Evolutionary conservation across 2,888 invertebrate species (phyloP).

Genomic region (Perithous albicinctus): DNA sequence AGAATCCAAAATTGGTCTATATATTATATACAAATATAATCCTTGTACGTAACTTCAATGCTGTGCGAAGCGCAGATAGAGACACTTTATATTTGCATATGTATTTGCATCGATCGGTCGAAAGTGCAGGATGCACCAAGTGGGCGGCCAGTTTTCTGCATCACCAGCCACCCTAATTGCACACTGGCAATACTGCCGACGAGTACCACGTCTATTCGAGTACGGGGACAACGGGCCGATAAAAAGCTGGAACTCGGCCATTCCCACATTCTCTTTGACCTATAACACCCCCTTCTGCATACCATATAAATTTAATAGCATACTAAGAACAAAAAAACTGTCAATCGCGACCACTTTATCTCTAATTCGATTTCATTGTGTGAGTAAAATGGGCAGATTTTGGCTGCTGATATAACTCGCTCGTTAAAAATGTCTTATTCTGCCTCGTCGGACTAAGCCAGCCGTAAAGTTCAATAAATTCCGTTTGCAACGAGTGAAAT

Average conservation of each 20-base stretch:
- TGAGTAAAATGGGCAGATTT: slow-evolving; percentile 20
- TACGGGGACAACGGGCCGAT: slow-evolving; percentile 43
- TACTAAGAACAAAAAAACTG: slow-evolving; percentile 1
- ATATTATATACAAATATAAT: not conserved
- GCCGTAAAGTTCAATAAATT: not conserved
- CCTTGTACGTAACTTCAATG: slow-evolving; percentile 14
- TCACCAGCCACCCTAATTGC: slow-evolving; percentile 57
- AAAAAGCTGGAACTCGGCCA: slow-evolving; percentile 64
- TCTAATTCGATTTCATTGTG: slow-evolving; percentile 49
- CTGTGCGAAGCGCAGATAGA: not conserved
- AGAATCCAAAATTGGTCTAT: not conserved
- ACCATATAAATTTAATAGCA: slow-evolving; percentile 1
- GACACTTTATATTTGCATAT: slow-evolving; percentile 40
- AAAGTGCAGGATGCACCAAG: slow-evolving; percentile 54
- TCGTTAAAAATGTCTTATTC: not conserved
- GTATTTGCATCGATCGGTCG: slow-evolving; percentile 61
- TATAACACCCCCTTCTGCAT: slow-evolving; percentile 25
- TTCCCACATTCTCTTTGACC: slow-evolving; percentile 46
- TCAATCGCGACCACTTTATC: slow-evolving; percentile 43
- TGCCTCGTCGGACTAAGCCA: not conserved
- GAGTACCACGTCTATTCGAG: slow-evolving; percentile 52
- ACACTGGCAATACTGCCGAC: slow-evolving; percentile 24
- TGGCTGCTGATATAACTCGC: not conserved
- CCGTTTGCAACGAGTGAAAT: not conserved
- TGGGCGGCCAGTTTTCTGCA: slow-evolving; percentile 63